Evolutionary conservation across 2,888 invertebrate genomes (phyloP).

Genomic region (Physocephala rufipes): DNA sequence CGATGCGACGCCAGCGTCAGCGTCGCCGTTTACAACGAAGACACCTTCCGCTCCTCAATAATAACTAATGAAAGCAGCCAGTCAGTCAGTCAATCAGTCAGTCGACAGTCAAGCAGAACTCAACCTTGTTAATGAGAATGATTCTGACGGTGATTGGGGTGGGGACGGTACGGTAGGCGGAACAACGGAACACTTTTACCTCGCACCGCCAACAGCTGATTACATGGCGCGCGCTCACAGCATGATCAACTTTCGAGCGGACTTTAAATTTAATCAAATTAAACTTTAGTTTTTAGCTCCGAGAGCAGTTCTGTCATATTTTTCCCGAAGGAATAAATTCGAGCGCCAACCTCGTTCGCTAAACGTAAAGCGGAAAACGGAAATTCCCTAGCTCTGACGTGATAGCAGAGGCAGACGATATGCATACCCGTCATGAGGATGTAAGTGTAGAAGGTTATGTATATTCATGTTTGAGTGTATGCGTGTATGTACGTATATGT

Average conservation of each 20-base stretch:
- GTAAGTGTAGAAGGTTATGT: conserved; percentile 21
- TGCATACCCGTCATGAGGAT: too few species aligned
- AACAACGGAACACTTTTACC: too few species aligned
- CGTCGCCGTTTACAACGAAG: not conserved
- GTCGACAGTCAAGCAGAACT: too few species aligned
- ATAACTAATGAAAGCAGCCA: too few species aligned
- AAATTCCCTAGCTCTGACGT: conserved; percentile 7
- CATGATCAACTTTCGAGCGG: conserved; percentile 59
- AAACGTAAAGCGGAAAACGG: conserved; percentile 4
- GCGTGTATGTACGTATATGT: conserved; percentile 27
- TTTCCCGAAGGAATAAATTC: conserved; percentile 51
- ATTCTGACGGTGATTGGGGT: conserved; percentile 15
- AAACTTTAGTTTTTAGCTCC: conserved; percentile 56
- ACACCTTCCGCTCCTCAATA: too few species aligned
- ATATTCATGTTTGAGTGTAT: conserved; percentile 2
- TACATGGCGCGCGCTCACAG: conserved; percentile 39
- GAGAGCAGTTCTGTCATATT: conserved; percentile 57
- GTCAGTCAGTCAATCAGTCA: too few species aligned
- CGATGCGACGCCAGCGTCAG: not conserved
- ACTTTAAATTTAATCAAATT: conserved; percentile 62
- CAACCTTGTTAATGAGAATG: conserved; percentile 10
- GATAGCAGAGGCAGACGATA: conserved; percentile 35
- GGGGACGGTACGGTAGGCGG: conserved; percentile 34
- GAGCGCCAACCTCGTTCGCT: conserved; percentile 11
- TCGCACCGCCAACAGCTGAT: conserved; percentile 35